Conservation (phyloP, 2,797 vertebrate species). For the Scolopax rusticola region DNA sequence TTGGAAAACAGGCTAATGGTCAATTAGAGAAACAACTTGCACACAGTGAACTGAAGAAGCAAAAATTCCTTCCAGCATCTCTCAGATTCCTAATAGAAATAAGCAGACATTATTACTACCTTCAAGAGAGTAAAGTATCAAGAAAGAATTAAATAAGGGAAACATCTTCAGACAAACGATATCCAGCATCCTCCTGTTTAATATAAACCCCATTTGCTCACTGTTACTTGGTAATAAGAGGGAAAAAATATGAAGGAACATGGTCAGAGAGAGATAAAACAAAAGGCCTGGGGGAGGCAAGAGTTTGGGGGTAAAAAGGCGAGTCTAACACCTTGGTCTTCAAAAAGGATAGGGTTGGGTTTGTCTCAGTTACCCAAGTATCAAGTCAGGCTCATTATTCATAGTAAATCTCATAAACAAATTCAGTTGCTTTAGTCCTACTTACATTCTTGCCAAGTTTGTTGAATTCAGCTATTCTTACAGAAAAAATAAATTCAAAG, state of each 20-base stretch:
- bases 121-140: neutral
- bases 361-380: neutral
- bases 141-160: neutral
- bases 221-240: neutral
- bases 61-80: neutral
- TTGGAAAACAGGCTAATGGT: neutral
- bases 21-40: neutral
- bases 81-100: neutral
- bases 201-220: neutral
- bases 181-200: neutral
- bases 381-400: neutral
- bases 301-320: fast-evolving
- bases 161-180: neutral
- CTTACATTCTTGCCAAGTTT: neutral
- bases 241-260: neutral
- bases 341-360: neutral
- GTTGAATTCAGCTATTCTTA: neutral
- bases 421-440: neutral
- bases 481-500: neutral
- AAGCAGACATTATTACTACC: neutral
- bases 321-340: neutral
- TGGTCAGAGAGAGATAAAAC: neutral
- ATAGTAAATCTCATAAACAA: neutral
- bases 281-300: neutral
- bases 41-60: neutral